These are phyloP conservation scores for Caenorhabditis plicata DNA, from an alignment of 2,888 invertebrate genomes.

Conservation along the genomic window DNA sequence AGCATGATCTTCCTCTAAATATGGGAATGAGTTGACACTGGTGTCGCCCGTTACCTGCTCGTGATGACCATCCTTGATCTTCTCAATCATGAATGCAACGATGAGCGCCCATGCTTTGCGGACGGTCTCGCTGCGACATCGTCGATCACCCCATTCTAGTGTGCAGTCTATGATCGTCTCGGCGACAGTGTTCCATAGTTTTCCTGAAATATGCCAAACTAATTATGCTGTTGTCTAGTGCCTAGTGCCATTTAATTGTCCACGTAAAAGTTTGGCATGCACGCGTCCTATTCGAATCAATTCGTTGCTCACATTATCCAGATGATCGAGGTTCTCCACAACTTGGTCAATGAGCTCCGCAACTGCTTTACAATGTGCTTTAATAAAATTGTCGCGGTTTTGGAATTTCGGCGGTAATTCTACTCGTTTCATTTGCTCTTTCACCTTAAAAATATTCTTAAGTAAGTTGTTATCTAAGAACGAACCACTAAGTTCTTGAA, in stretches of 20 bases:
- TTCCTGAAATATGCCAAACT: too few relatives aligned
- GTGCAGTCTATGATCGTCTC: slow-evolving; percentile 65
- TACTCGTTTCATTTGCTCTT: slow-evolving; percentile 58
- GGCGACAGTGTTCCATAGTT: slow-evolving; percentile 62
- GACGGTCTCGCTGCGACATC: slow-evolving; percentile 57
- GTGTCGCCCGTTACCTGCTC: slow-evolving; percentile 51
- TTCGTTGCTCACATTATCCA: slow-evolving; percentile 53
- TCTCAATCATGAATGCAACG: slow-evolving; percentile 62
- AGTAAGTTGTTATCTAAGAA: neutral
- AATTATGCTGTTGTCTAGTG: too few relatives aligned
- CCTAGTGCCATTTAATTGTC: too few relatives aligned
- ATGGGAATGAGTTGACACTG: neutral
- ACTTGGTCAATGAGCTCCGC: slow-evolving; percentile 61
- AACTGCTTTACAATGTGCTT: slow-evolving; percentile 60
- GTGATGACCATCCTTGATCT: slow-evolving; percentile 63
- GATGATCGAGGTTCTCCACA: slow-evolving; percentile 60
- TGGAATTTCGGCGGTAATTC: slow-evolving; percentile 54
- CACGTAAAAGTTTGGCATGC: slow-evolving; percentile 56
- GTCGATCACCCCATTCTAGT: slow-evolving; percentile 65
- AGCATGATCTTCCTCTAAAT: slow-evolving; percentile 60
- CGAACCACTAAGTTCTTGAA: slow-evolving; percentile 58
- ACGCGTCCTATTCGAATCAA: slow-evolving; percentile 56
- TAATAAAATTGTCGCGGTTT: slow-evolving; percentile 61
- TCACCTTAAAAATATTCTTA: slow-evolving; percentile 37
- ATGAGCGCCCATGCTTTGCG: slow-evolving; percentile 64